A percentile compares a stretch with the other conserved stretches of the same genome.
Evolutionary conservation across 2,113 vertebrate genomes (phyloP).

Genomic region (Arenaria interpres): DNA sequence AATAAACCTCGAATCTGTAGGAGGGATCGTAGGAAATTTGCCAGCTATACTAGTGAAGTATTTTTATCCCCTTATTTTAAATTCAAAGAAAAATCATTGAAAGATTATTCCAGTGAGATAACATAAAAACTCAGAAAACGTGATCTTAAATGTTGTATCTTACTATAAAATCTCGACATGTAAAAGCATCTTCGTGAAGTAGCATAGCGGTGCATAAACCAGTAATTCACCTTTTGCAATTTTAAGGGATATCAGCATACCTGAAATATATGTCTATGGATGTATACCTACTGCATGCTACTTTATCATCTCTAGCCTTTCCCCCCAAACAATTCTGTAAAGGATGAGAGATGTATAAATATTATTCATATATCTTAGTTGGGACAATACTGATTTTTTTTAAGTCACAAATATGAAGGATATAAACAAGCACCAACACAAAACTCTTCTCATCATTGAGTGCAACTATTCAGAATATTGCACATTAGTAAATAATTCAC

Average conservation of each 20-base stretch:
- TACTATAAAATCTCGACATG: neutral
- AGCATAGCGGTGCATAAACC: neutral
- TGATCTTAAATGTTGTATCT: neutral
- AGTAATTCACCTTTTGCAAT: neutral
- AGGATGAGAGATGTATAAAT: neutral
- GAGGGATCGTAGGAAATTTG: neutral
- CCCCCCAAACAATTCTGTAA: neutral
- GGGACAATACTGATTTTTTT: constrained; percentile 1
- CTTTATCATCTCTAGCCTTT: neutral
- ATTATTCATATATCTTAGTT: neutral
- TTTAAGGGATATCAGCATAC: neutral
- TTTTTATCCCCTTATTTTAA: neutral
- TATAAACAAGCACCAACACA: neutral
- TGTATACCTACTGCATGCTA: neutral
- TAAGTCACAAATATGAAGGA: neutral
- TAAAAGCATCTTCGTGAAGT: neutral
- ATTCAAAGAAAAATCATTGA: neutral
- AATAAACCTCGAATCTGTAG: neutral
- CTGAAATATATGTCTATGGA: neutral
- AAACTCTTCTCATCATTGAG: constrained; percentile 19
- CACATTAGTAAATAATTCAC: constrained; percentile 40
- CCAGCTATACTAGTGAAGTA: neutral
- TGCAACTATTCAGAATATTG: constrained; percentile 31
- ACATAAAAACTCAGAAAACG: neutral
- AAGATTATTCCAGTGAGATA: neutral